Evolutionary conservation across 2,888 invertebrate genomes (phyloP).

Genomic region (Sialis fuliginosa): DNA sequence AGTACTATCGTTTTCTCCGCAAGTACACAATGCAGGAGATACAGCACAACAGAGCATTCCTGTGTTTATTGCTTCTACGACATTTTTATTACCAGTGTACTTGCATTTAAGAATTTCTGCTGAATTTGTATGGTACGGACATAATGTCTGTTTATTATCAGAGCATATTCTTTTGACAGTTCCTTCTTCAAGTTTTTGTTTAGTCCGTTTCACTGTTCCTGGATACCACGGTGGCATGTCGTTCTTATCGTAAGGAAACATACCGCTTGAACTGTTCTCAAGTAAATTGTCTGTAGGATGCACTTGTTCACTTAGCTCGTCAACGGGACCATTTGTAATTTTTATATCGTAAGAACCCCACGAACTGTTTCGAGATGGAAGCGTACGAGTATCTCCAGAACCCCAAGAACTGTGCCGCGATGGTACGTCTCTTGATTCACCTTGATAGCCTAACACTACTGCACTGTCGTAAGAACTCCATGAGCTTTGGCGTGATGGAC

Average conservation of each 20-base stretch:
- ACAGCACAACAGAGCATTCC: conserved; percentile 14
- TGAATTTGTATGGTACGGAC: conserved; percentile 13
- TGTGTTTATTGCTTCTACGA: conserved; percentile 20
- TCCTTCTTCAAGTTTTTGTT: conserved; percentile 46
- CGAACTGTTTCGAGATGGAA: conserved; percentile 49
- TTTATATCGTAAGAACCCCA: conserved; percentile 55
- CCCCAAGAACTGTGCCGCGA: conserved; percentile 73
- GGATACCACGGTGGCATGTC: conserved; percentile 47
- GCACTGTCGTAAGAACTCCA: conserved; percentile 67
- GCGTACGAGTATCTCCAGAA: conserved; percentile 46
- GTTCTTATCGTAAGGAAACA: conserved; percentile 37
- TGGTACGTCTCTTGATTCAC: conserved; percentile 35
- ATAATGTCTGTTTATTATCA: conserved; percentile 14
- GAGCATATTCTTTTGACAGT: conserved; percentile 21
- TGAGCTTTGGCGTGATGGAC: conserved; percentile 52
- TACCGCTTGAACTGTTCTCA: conserved; percentile 24
- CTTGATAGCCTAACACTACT: conserved; percentile 38
- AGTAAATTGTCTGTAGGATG: conserved; percentile 11
- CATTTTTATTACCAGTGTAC: conserved; percentile 12
- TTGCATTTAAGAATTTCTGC: conserved; percentile 10
- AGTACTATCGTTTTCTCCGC: not conserved
- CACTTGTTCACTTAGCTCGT: conserved; percentile 6
- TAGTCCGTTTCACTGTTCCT: conserved; percentile 52
- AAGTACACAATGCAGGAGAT: not conserved
- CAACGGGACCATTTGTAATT: conserved; percentile 7